Base-by-base conservation (phyloP, 2,888 invertebrate species). In the Volucella bombylans region DNA sequence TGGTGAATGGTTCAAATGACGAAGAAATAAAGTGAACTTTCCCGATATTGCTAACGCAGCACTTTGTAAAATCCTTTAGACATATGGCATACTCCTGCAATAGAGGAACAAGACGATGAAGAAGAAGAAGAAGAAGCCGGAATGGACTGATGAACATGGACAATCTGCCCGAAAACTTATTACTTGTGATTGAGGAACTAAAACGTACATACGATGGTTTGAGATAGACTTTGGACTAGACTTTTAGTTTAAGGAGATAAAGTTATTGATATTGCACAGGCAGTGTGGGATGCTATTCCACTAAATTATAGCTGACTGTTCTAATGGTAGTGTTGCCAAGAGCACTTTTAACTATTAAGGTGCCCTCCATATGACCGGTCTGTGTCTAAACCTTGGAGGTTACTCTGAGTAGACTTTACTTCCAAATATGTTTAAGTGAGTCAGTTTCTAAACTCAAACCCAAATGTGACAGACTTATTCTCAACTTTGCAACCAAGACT, bases 81-180 rank as follows among this genome's bases (percentile, higher is more conserved):
- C 18, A 49, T 43, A 31, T 41, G 3, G 15, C 11, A 31, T 31
- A 31, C 31, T 31, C 11, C 14, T 47, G 23, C 3, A n/a, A 14
- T 9, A 8, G 2, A 31, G 61, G 49, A 18, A 23, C 6, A 47
- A 39, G 73, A n/a, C 31, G 10, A 49, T 43, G 45, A n/a, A 61
- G 54, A 47, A 2, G n/a, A n/a, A n/a, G 38, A 68, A 47, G 49
- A 31, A 41, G 47, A 45, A 18, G 47, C 54, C 10, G 57, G 45
- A 2, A 45, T 15, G 67, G 18, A 50, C 68, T 82, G 78, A 73
- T 78, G 82, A 71, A 82, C 77, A 72, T 76, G 76, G 69, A 71
- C 65, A 82, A 76, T 82, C 76, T 67, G 59, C 55, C 43, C 61
- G 61, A n/a, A 71, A 71, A 71, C 65, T 82, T 76, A 76, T 76